Percentiles rank a stretch among this genome's conserved stretches.
Conservation (phyloP, 2,113 vertebrate genomes). For the Pampusana beccarii region DNA sequence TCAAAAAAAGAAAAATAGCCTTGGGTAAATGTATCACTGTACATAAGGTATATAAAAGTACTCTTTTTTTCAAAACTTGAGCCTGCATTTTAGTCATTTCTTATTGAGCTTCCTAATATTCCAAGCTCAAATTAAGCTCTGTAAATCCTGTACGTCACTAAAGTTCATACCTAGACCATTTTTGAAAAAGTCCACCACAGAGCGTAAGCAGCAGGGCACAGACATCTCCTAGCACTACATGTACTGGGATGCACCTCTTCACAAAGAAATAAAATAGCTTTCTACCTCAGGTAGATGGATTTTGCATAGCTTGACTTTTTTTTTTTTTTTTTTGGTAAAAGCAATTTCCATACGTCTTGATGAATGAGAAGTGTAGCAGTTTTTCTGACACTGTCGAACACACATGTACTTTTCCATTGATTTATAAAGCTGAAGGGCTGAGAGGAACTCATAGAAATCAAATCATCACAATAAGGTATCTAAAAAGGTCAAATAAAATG, state of each 20-base stretch:
- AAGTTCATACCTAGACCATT: neutral
- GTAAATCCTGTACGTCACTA: neutral
- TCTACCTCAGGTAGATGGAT: neutral
- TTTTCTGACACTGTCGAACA: neutral
- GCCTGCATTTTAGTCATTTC: neutral
- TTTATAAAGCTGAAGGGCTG: neutral
- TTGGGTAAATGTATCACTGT: neutral
- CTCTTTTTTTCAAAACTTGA: neutral
- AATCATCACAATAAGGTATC: neutral
- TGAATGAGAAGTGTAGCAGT: neutral
- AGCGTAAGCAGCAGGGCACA: neutral
- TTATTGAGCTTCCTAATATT: neutral
- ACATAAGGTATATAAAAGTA: neutral
- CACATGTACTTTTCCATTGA: neutral
- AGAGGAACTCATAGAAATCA: neutral
- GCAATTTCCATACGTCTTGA: neutral
- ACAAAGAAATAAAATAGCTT: neutral
- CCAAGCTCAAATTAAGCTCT: neutral
- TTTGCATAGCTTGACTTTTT: neutral
- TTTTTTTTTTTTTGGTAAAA: neutral
- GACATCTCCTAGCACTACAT: neutral
- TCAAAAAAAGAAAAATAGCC: neutral
- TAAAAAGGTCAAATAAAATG: conserved; percentile 3
- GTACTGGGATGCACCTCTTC: neutral
- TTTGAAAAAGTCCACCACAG: neutral